phyloP scores from a whole-genome alignment of 2,113 vertebrate genomes.

The Salminus brasiliensis region DNA sequence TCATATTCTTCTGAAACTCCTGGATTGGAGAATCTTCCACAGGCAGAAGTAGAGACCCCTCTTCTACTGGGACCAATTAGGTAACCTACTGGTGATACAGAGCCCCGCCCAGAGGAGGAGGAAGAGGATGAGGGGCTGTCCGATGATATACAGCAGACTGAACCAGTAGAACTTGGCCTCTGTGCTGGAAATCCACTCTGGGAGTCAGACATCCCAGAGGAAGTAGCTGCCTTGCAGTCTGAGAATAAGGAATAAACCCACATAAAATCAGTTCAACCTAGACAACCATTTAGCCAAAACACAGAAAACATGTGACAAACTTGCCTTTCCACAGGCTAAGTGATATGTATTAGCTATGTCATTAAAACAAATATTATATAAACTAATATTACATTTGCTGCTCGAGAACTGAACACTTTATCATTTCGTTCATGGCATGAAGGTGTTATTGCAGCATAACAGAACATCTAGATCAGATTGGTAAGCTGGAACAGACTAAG shows the following conservation, averaged over 20 bases:
- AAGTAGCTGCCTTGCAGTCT: slow-evolving; percentile 66
- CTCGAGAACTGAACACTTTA: no score
- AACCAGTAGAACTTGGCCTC: slow-evolving; percentile 70
- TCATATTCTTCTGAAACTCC: slow-evolving; percentile 73
- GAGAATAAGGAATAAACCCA: slow-evolving; percentile 4
- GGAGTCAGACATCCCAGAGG: slow-evolving; percentile 29
- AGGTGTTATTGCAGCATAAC: no score
- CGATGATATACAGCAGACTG: slow-evolving; percentile 71
- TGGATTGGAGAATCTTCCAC: slow-evolving; percentile 54
- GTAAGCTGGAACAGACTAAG: no score
- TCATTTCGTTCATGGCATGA: background rate
- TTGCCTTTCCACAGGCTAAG: background rate
- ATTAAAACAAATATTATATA: no score
- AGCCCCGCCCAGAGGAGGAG: slow-evolving; percentile 69
- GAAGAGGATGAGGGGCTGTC: slow-evolving; percentile 77
- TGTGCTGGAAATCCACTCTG: slow-evolving; percentile 51
- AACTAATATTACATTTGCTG: no score
- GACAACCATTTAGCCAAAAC: no score
- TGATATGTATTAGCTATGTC: no score
- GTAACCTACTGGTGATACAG: slow-evolving; percentile 66
- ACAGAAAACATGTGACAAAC: background rate
- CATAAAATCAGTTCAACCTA: background rate
- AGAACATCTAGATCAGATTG: no score
- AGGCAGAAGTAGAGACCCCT: slow-evolving; percentile 25
- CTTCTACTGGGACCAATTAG: slow-evolving; percentile 56